These are phyloP conservation scores for Pantherophis alleghaniensis DNA, from an alignment of 2,797 vertebrate genomes.

Conservation along the genomic window DNA sequence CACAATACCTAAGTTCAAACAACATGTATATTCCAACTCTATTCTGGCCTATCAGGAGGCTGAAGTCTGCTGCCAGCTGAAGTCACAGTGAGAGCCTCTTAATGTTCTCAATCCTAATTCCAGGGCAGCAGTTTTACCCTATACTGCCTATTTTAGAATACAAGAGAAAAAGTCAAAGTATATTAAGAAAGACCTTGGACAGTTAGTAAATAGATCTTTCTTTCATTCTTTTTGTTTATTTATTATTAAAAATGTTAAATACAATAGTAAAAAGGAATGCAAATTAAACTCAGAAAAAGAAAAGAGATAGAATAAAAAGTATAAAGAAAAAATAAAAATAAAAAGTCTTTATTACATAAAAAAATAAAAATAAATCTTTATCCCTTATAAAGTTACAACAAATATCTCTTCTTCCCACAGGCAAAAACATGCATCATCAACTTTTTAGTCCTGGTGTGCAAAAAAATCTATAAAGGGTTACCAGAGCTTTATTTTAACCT, in stretches of 20 bases:
- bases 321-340: neutral
- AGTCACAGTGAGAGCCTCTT: neutral
- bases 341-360: neutral
- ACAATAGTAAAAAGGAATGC: neutral
- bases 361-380: neutral
- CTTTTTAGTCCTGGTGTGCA: neutral
- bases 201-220: neutral
- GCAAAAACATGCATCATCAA: neutral
- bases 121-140: neutral
- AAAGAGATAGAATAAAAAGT: neutral
- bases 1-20: neutral
- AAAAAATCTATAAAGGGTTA: neutral
- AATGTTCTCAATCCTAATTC: neutral
- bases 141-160: neutral
- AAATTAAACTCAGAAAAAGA: neutral
- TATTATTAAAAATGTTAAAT: neutral
- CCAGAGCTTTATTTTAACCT: neutral
- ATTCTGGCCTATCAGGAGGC: neutral
- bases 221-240: neutral
- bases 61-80: neutral
- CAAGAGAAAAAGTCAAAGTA: neutral
- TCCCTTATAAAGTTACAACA: neutral
- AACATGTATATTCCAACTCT: neutral
- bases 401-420: neutral
- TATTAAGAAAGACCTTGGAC: neutral